Conservation (phyloP, 1,140 invertebrate genomes). For the Eumeta japonica region DNA sequence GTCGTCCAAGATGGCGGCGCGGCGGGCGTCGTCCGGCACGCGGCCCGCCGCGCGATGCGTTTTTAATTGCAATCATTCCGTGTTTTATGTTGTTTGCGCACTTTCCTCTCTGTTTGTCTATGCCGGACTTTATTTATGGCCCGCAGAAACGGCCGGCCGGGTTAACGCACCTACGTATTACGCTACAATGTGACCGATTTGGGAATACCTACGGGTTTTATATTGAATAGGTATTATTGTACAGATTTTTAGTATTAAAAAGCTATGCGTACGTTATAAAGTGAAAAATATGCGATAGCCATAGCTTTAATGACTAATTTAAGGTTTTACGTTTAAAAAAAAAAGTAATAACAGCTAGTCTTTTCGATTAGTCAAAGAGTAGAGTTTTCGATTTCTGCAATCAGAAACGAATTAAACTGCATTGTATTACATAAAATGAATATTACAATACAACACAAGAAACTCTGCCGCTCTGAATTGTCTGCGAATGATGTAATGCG, state of each 20-base stretch:
- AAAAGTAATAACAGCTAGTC: too few relatives aligned
- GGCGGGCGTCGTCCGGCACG: not conserved
- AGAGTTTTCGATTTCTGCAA: too few relatives aligned
- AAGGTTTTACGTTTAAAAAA: too few relatives aligned
- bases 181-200: too few relatives aligned
- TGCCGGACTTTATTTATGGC: constrained; percentile 45
- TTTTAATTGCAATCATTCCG: constrained; percentile 55
- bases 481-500: too few relatives aligned
- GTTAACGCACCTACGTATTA: not conserved
- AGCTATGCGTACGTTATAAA: not conserved
- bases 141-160: constrained; percentile 41
- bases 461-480: too few relatives aligned
- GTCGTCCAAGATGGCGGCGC: constrained; percentile 36
- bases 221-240: constrained; percentile 5
- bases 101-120: constrained; percentile 38
- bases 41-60: constrained; percentile 33
- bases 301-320: too few relatives aligned
- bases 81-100: constrained; percentile 54
- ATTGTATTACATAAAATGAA: too few relatives aligned
- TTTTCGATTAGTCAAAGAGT: too few relatives aligned
- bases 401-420: too few relatives aligned
- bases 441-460: too few relatives aligned
- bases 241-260: not conserved
- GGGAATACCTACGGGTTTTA: not conserved
- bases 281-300: too few relatives aligned